phyloP scores from a whole-genome alignment of 1,140 invertebrate species.

The Triops longicaudatus region DNA sequence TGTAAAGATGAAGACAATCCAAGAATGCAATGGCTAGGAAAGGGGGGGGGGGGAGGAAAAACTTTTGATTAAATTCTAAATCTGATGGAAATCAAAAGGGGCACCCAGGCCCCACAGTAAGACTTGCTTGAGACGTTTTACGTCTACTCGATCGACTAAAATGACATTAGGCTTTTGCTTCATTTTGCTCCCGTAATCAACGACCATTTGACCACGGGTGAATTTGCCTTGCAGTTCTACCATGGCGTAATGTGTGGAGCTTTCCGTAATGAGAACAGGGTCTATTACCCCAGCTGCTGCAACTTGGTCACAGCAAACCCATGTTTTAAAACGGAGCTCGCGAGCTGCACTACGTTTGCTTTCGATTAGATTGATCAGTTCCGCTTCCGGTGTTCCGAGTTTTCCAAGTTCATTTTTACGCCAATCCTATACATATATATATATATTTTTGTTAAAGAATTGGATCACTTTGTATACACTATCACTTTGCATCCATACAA shows the following conservation, averaged over 20 bases:
- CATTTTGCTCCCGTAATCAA: constrained; percentile 45
- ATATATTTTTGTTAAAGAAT: no score
- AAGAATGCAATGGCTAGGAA: no score
- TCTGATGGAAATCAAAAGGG: neutral
- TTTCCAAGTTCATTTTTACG: constrained; percentile 42
- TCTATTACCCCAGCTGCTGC: constrained; percentile 45
- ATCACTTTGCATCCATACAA: no score
- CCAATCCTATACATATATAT: constrained; percentile 46
- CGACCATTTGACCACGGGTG: constrained; percentile 51
- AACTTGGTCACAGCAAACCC: constrained; percentile 47
- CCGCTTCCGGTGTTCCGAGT: constrained; percentile 40
- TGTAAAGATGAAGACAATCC: no score
- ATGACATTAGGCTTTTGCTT: constrained; percentile 40
- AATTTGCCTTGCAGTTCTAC: constrained; percentile 48
- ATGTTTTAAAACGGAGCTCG: constrained; percentile 36
- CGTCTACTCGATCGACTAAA: constrained; percentile 46
- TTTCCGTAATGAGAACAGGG: constrained; percentile 35
- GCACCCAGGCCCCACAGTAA: constrained; percentile 35
- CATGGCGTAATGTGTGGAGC: constrained; percentile 42
- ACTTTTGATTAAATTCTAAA: no score
- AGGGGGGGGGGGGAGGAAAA: no score
- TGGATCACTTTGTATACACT: no score
- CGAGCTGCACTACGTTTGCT: constrained; percentile 36
- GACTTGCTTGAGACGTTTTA: constrained; percentile 43
- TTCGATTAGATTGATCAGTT: constrained; percentile 49